Evolutionary conservation across 1,140 invertebrate genomes (phyloP), one percentile per base, ranked within the genome.

Genomic region (Wiebesia pumilae): DNA sequence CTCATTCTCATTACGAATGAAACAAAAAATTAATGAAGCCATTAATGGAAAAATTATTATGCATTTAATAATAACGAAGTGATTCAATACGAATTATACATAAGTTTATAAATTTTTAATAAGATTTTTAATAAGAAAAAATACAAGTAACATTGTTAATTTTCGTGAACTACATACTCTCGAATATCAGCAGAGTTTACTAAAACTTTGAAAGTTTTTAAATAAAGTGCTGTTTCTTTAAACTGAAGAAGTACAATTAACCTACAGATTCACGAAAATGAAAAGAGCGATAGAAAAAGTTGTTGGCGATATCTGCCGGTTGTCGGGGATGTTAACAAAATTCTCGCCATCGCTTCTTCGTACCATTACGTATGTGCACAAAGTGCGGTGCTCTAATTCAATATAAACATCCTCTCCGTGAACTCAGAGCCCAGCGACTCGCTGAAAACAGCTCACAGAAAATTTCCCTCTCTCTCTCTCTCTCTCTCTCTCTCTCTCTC

Each of bases 311-410:
- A 14, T 35, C 30, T 27, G 9, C 24, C 38, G 12, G 38, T 75
- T 12, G 9, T 69, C n/a, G 21, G 21, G 21, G 9, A 30, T 43
- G 38, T 38, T 75, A 24, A 43, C 71, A 24, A 43, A 75, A 75
- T 75, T 43, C 38, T 75, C 38, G 12, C 69, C 16, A 69, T 33
- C 33, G 12, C 1, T 69, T 78, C 43, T n/a, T 51, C 47, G 2
- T 69, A 2, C 62, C 9, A 27, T 47, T 67, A 30, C 3, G 30
- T 38, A 33, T 10, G 35, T 62, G 14, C 79, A 9, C 78, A 6
- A 62, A 33, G 33, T 80, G 79, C 58, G 54, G 21, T 10, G 16
- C 38, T 47, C 38, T 77, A 78, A 84, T 84, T 78, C 71, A 65
- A 84, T 77, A 78, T 47, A 62, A 78, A 43, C 69, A 58, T 3